Percentiles rank a stretch among this genome's conserved stretches.
These are phyloP conservation scores for Chlorospingus semifuscus DNA, from an alignment of 2,797 vertebrate species.

Conservation along the genomic window DNA sequence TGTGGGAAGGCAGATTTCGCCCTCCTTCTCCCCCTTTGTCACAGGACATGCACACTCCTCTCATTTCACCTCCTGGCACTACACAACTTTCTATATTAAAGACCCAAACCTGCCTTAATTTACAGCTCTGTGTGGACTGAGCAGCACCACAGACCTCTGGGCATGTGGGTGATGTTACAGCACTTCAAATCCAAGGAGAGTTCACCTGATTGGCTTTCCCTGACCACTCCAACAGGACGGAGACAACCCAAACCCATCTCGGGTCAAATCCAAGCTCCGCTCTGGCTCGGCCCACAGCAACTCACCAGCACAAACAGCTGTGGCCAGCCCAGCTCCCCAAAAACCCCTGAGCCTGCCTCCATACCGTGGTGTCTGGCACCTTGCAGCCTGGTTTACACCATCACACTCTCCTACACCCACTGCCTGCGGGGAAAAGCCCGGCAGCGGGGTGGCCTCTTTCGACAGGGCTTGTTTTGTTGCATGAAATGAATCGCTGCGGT, in stretches of 20 bases:
- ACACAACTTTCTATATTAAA: not conserved
- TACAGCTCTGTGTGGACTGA: not conserved
- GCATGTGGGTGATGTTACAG: fast-evolving
- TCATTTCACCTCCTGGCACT: not conserved
- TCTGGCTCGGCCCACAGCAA: fast-evolving
- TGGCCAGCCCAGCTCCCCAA: not conserved
- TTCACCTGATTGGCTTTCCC: not conserved
- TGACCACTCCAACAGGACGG: not conserved
- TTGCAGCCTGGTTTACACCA: not conserved
- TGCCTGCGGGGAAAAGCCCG: not conserved
- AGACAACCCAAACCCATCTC: not conserved
- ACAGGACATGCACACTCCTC: not conserved
- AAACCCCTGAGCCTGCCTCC: not conserved
- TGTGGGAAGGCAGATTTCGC: not conserved
- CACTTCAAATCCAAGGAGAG: not conserved
- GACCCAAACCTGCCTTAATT: not conserved
- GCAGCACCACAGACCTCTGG: not conserved
- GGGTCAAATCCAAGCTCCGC: not conserved
- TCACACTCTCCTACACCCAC: not conserved
- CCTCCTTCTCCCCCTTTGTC: not conserved
- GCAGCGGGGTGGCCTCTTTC: conserved; percentile 6
- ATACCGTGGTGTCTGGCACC: not conserved
- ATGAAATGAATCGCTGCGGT: not conserved
- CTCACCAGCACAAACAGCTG: fast-evolving
- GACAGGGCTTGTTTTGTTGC: not conserved